These are phyloP conservation scores for Drosophila teissieri DNA, from an alignment of 1,140 invertebrate genomes.

Conservation along the genomic window DNA sequence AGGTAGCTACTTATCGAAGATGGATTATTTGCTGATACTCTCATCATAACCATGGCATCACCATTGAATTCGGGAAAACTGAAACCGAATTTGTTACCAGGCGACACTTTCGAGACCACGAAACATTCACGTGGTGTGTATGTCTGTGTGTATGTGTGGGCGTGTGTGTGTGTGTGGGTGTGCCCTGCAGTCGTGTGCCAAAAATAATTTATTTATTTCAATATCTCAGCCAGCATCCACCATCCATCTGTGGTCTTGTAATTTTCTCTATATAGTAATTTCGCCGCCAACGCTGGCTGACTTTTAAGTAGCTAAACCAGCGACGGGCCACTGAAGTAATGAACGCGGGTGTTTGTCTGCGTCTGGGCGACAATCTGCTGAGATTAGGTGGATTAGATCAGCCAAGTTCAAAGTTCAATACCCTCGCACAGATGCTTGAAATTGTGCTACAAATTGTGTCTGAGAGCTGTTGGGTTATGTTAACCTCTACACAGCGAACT, in stretches of 20 bases:
- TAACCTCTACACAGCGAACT: background rate
- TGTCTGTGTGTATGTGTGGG: too few relatives aligned
- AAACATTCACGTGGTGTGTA: slow-evolving; percentile 16
- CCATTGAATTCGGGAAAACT: slow-evolving; percentile 13
- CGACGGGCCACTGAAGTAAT: slow-evolving; percentile 35
- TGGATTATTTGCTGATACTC: slow-evolving; percentile 44
- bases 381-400: slow-evolving; percentile 8
- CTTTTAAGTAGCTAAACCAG: slow-evolving; percentile 44
- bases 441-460: slow-evolving; percentile 7
- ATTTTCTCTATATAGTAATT: slow-evolving; percentile 31
- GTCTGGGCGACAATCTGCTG: slow-evolving; percentile 11
- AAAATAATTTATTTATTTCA: slow-evolving; percentile 74
- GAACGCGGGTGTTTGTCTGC: slow-evolving; percentile 15
- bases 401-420: slow-evolving; percentile 33
- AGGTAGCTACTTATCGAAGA: slow-evolving; percentile 38
- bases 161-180: slow-evolving; percentile 10
- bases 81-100: slow-evolving; percentile 43
- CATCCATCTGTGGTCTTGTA: slow-evolving; percentile 24
- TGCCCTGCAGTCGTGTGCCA: slow-evolving; percentile 59
- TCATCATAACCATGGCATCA: slow-evolving; percentile 58
- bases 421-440: slow-evolving; percentile 2
- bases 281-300: slow-evolving; percentile 46
- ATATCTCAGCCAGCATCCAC: slow-evolving; percentile 19
- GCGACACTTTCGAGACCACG: slow-evolving; percentile 26
- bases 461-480: background rate